Base-by-base conservation (phyloP, 2,888 invertebrate species). In the Parnassius mnemosyne region DNA sequence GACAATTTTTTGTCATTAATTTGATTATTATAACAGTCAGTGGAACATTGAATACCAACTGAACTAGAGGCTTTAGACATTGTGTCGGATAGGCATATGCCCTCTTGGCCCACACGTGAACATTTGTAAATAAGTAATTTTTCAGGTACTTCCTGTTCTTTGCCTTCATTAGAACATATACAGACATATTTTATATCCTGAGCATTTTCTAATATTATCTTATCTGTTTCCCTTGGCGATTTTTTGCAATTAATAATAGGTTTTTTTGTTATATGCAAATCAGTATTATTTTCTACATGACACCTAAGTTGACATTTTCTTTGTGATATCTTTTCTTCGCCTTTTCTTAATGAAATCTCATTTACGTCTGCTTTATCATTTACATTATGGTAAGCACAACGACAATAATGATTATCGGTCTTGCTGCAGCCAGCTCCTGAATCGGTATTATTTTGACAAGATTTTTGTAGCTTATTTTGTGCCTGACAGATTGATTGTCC, bases 261-360 rank as follows among this genome's bases (percentile, higher is more conserved):
- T 54, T 66, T 41, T 46, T 43, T 57, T 42, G 43, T 20, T 25
- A 13, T 9, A 49, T 3, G 13, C 9, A 57, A 53, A 53, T 62
- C 42, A 57, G 16, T 47, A 10, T 47, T 47, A 3, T 53, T 43
- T 20, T 51, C 41, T 16, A 46, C 46, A 50, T 55, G 12, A 41
- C 7, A 16, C 10, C 43, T 34, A 34, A 44, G 59, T 49, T 51
- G 55, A 20, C 42, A 51, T 63, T 65, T 66, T 55, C 59, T 64
- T 13, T 63, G 64, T 57, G 43, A 53, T 12, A 59, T 49, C 55
- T 69, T 64, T 34, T 74, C 69, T 56, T 70, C 68, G 67, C 82
- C 80, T 0, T 86, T 86, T 73, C 89, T 89, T 49, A 86, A 80
- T 57, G 86, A 80, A 71, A 86, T 87, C 60, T 89, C 88, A 60